Evolutionary conservation across 35 echinoderm and acorn worm genomes (phyloP).

Genomic region (Chiridota heheva): DNA sequence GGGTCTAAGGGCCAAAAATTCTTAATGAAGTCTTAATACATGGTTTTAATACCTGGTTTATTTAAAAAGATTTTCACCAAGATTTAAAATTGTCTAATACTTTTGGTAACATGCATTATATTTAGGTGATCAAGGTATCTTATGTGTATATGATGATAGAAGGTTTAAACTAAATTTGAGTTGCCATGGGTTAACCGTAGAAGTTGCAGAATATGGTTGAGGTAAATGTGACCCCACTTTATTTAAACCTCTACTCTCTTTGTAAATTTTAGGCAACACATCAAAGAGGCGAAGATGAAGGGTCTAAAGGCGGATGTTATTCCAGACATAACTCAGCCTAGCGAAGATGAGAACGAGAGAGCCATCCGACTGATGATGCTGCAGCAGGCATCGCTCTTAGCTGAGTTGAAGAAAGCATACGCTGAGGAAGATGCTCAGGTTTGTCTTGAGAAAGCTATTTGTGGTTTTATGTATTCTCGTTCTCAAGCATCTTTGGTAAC

Average conservation of each 20-base stretch:
- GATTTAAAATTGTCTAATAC: too few species aligned
- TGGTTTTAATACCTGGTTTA: too few species aligned
- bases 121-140: too few species aligned
- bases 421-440: constrained; percentile 81
- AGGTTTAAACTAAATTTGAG: neutral
- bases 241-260: neutral
- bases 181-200: neutral
- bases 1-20: too few species aligned
- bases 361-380: constrained; percentile 57
- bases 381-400: constrained; percentile 71
- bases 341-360: constrained; percentile 65
- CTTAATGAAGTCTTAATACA: too few species aligned
- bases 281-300: constrained; percentile 65
- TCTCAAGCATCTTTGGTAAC: too few species aligned
- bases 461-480: too few species aligned
- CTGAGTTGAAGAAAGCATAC: constrained; percentile 75
- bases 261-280: constrained; percentile 55
- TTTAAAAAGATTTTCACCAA: too few species aligned
- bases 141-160: too few species aligned
- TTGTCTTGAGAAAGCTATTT: too few species aligned
- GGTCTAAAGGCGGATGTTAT: constrained; percentile 79
- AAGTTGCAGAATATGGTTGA: neutral
- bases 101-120: too few species aligned
- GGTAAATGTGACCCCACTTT: neutral
- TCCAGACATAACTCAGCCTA: constrained; percentile 59